These are phyloP conservation scores for Pollicipes pollicipes DNA, from an alignment of 1,140 invertebrate genomes.

Conservation along the genomic window DNA sequence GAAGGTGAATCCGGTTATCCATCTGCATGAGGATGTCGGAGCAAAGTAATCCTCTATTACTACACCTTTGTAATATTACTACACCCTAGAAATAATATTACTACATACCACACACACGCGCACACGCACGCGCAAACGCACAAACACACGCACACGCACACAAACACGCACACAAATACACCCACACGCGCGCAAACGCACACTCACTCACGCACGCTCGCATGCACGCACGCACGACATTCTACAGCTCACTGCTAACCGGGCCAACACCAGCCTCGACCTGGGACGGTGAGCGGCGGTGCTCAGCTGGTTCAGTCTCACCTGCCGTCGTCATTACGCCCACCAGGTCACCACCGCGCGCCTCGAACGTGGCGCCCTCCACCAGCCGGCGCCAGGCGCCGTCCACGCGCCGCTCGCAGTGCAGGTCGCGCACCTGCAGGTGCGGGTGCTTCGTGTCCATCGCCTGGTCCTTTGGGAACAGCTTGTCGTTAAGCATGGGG, in stretches of 20 bases:
- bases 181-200: neutral
- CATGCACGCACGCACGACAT: no score
- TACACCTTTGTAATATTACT: neutral
- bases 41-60: no score
- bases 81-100: neutral
- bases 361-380: constrained; percentile 57
- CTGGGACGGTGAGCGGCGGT: neutral
- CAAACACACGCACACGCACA: no score
- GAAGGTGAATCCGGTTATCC: no score
- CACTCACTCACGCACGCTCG: neutral
- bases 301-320: no score
- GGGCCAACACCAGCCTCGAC: no score
- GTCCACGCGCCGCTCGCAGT: constrained; percentile 30
- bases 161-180: no score
- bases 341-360: constrained; percentile 70
- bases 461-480: constrained; percentile 21
- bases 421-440: constrained; percentile 40
- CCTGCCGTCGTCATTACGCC: constrained; percentile 65
- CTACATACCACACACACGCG: no score
- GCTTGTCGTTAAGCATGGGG: constrained; percentile 23
- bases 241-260: no score
- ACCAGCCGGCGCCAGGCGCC: constrained; percentile 33
- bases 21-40: no score
- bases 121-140: no score
- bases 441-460: constrained; percentile 35